Evolutionary conservation across 2,797 vertebrate genomes (phyloP), one percentile per base, ranked within the genome.

Genomic region (Lophius americanus): DNA sequence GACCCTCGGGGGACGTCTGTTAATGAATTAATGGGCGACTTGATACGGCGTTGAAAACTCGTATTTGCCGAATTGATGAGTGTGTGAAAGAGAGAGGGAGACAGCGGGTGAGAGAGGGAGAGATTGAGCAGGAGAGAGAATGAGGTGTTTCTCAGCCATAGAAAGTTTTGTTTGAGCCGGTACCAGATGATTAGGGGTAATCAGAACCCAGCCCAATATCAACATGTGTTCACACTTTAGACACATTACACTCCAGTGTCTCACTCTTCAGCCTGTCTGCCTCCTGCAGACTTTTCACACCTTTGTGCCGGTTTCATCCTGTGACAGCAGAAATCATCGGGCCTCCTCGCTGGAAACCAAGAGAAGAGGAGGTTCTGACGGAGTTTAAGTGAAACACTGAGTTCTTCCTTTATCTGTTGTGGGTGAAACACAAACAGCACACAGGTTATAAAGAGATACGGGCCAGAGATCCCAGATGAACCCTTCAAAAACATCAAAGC

Each of bases 21-120:
- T 90, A 89, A 89, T 89, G 61, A 89, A 88, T 88, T 84, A 86
- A 92, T 84, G 87, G 85, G 66, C 60, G 83, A 75, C 76, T 85
- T 83, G 81, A 84, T 85, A 81, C 75, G 33, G 60, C 50, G 78
- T 78, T 80, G 82, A 89, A 87, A 88, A 82, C 82, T 76, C 9
- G 56, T 78, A 81, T 83, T 61, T 76, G 79, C 60, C 23, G 43
- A 75, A 64, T 90, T 88, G 84, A 56, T 37, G 64, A 57, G 49
- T 68, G 53, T 52, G 55, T 53, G 50, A 36, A 73, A 23, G 63
- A 14, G 50, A 32, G 50, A 38, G 23, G 23, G 23, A 23, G 23
- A 23, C 23, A 23, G 23, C 23, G 23, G 23, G 23, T 2, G 23
- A 23, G 23, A 23, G 46, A 51, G n/a, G 47, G 13, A 60, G 32